phyloP scores from a whole-genome alignment of 2,888 invertebrate species.

The Morpho helenor region DNA sequence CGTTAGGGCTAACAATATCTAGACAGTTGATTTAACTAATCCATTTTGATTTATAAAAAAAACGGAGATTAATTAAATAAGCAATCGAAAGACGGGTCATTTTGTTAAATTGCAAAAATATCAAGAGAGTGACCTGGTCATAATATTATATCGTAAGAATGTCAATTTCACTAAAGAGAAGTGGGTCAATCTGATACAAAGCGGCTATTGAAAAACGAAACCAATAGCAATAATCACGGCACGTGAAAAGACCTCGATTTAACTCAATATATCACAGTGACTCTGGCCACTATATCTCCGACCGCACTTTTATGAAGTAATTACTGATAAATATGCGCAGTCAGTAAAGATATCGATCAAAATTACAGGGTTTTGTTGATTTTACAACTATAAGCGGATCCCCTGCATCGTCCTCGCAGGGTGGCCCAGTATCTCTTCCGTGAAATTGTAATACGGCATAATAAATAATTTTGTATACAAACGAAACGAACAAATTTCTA shows the following conservation, averaged over 20 bases:
- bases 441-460: constrained; percentile 67
- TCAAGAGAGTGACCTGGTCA: constrained; percentile 37
- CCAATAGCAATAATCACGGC: constrained; percentile 66
- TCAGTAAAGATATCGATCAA: constrained; percentile 79
- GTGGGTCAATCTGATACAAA: constrained; percentile 72
- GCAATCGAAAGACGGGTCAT: constrained; percentile 31
- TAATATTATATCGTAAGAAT: constrained; percentile 48
- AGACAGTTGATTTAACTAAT: neutral
- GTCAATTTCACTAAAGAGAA: constrained; percentile 66
- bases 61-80: constrained; percentile 27
- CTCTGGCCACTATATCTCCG: constrained; percentile 61
- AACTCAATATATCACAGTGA: constrained; percentile 56
- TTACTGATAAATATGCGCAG: constrained; percentile 72
- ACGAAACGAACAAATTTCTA: constrained; percentile 67
- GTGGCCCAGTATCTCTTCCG: constrained; percentile 68
- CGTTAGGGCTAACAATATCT: too few species aligned
- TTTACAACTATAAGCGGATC: constrained; percentile 74
- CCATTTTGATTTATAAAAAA: constrained; percentile 18
- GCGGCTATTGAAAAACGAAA: constrained; percentile 74
- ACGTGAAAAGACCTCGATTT: constrained; percentile 55
- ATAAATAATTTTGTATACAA: constrained; percentile 63
- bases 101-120: constrained; percentile 49
- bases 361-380: constrained; percentile 77
- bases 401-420: constrained; percentile 57
- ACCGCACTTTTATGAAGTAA: constrained; percentile 71